Percentiles rank a stretch among this genome's conserved stretches.
Conservation (phyloP, 2,888 invertebrate genomes). For the Sarcophaga variegata region DNA sequence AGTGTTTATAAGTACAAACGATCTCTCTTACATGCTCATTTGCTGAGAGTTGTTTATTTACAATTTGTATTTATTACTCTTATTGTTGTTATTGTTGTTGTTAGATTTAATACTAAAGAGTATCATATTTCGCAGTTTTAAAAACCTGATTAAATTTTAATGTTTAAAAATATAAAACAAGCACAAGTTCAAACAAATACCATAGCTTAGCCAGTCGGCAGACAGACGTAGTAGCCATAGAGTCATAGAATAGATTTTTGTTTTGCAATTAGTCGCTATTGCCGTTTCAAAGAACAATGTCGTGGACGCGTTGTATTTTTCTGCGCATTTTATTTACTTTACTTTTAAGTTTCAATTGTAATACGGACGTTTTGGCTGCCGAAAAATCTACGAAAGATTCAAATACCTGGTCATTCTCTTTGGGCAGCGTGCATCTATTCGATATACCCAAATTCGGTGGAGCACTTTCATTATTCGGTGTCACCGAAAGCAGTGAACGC, state of each 20-base stretch:
- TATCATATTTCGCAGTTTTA: slow-evolving; percentile 35
- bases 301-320: not conserved
- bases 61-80: not conserved
- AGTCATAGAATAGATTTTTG: slow-evolving; percentile 60
- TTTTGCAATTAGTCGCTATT: slow-evolving; percentile 65
- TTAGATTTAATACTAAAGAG: not conserved
- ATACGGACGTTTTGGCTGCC: not conserved
- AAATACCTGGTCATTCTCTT: slow-evolving; percentile 71
- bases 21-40: no score
- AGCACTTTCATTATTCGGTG: slow-evolving; percentile 59
- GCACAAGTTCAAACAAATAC: not conserved
- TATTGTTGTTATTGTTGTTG: not conserved
- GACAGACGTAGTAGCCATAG: not conserved
- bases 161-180: slow-evolving; percentile 30
- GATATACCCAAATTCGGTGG: slow-evolving; percentile 71
- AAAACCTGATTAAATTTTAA: slow-evolving; percentile 60
- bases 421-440: slow-evolving; percentile 75
- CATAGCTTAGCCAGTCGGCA: not conserved
- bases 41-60: slow-evolving; percentile 27
- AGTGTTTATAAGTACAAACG: no score
- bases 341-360: slow-evolving; percentile 5
- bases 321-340: not conserved
- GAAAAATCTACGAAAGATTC: slow-evolving; percentile 25
- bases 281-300: slow-evolving; percentile 44
- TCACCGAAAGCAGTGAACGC: slow-evolving; percentile 37